Percentiles rank a stretch among this genome's conserved stretches.
Evolutionary conservation across 2,113 vertebrate species (phyloP).

Genomic region (Pteruthius melanotis): DNA sequence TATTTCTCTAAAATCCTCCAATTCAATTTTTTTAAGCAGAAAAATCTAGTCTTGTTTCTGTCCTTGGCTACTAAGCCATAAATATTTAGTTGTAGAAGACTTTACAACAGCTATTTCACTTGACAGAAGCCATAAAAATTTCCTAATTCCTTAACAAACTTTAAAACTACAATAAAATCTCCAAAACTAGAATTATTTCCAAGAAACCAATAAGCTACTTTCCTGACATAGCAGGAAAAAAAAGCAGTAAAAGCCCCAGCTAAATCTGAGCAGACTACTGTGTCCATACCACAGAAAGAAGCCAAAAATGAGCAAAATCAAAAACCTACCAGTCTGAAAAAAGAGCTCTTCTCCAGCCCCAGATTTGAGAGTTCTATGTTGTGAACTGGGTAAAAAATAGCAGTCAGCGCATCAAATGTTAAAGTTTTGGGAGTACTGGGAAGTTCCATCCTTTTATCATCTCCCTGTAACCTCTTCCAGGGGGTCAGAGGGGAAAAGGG

Average conservation of each 20-base stretch:
- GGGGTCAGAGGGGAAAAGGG: neutral
- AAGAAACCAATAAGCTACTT: neutral
- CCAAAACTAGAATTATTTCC: neutral
- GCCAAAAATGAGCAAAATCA: neutral
- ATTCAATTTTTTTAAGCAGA: neutral
- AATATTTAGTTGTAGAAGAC: neutral
- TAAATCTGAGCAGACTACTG: neutral
- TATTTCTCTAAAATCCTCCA: neutral
- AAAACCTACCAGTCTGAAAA: neutral
- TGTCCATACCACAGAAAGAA: neutral
- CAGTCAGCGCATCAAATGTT: neutral
- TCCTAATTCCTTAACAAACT: neutral
- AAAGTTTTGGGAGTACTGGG: neutral
- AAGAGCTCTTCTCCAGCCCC: neutral
- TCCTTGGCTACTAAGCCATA: neutral
- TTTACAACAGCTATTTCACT: neutral
- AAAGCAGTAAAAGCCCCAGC: neutral
- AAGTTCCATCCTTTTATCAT: neutral
- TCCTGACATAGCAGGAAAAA: neutral
- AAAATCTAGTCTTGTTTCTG: neutral
- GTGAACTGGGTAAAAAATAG: neutral
- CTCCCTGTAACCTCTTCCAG: neutral
- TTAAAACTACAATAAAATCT: neutral
- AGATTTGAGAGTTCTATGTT: neutral
- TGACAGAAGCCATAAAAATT: slow-evolving; percentile 15